Evolutionary conservation across 1,140 invertebrate genomes (phyloP), one percentile per base, ranked within the genome.

Genomic region (Nilaparvata lugens): DNA sequence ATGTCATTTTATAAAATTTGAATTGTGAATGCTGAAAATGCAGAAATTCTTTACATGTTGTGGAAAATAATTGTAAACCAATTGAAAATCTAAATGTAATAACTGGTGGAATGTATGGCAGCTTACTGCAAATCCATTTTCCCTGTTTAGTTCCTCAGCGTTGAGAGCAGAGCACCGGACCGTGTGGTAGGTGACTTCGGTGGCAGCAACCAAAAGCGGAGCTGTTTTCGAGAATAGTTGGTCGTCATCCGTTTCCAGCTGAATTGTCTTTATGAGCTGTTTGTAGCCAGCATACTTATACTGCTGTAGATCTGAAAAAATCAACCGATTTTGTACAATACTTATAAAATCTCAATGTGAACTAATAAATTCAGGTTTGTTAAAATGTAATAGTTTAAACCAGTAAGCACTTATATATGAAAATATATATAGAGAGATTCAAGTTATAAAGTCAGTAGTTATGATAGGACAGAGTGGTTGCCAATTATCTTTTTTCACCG

Each of bases 231-330:
- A 91, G 77, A 99, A 99, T 62, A 99, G 76, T 63, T 86, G 81
- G 55, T 97, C 93, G 69, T 98, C 95, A 31, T 86, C 83, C 0
- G 94, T 93, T 78, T 99, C 96, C 70, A 97, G 75, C 68, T 87
- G 82, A 57, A 99, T 95, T 0, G 96, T 99, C 74, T 95, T 94
- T 28, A 99, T 93, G 9, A 99, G 77, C 77, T 97, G 95, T 0
- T 92, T 91, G 78, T 99, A 99, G 4, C 97, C 97, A 52, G 97
- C 93, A 77, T 99, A 99, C 75, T 99, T 99, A 77, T 98, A 99
- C 3, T 94, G 95, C 61, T 91, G 83, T 31, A 99, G 75, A 63
- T 93, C 93, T 93, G 67, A 61, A 76, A 73, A 60, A 62, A 42
- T 64, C 16, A 62, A 35, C 6, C 2, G 3, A 1, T 56, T 54